phyloP scores from a whole-genome alignment of 2,888 invertebrate genomes.

The Lamellibrachia columna region DNA sequence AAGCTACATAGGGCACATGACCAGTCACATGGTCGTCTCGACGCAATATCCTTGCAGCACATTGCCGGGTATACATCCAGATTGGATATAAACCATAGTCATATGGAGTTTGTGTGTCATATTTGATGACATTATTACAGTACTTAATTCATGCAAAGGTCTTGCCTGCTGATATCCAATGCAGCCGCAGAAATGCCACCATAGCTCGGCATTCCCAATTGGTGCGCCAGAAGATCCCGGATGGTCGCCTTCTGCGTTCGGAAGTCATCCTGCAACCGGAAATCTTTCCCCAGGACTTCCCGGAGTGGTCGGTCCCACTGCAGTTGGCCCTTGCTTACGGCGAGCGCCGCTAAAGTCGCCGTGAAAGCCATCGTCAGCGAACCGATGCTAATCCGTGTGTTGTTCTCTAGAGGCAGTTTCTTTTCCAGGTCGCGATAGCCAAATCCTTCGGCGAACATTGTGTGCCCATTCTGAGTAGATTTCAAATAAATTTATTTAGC shows the following conservation, averaged over 20 bases:
- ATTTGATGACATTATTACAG: too few relatives aligned
- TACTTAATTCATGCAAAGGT: conserved; percentile 22
- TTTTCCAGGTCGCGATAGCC: conserved; percentile 48
- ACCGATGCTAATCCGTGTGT: conserved; percentile 52
- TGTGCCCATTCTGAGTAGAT: conserved; percentile 37
- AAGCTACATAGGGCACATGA: too few relatives aligned
- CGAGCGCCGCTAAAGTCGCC: conserved; percentile 47
- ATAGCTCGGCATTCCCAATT: conserved; percentile 57
- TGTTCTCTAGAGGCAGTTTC: conserved; percentile 39
- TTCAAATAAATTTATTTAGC: background rate
- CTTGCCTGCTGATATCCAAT: conserved; percentile 13
- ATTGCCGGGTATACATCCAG: too few relatives aligned
- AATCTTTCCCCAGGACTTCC: conserved; percentile 51
- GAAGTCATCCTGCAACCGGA: conserved; percentile 52
- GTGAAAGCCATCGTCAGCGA: conserved; percentile 59
- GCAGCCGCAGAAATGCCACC: conserved; percentile 54
- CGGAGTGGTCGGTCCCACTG: conserved; percentile 57
- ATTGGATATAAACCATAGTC: too few relatives aligned
- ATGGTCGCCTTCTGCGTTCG: conserved; percentile 54
- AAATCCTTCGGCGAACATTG: conserved; percentile 47
- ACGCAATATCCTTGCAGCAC: too few relatives aligned
- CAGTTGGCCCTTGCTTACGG: conserved; percentile 29
- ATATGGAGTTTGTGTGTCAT: too few relatives aligned
- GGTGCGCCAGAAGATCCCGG: conserved; percentile 59
- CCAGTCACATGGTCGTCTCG: too few relatives aligned